Percentiles rank a stretch among this genome's conserved stretches.
Evolutionary conservation across 2,797 vertebrate genomes (phyloP).

Genomic region (Setipinna tenuifilis): DNA sequence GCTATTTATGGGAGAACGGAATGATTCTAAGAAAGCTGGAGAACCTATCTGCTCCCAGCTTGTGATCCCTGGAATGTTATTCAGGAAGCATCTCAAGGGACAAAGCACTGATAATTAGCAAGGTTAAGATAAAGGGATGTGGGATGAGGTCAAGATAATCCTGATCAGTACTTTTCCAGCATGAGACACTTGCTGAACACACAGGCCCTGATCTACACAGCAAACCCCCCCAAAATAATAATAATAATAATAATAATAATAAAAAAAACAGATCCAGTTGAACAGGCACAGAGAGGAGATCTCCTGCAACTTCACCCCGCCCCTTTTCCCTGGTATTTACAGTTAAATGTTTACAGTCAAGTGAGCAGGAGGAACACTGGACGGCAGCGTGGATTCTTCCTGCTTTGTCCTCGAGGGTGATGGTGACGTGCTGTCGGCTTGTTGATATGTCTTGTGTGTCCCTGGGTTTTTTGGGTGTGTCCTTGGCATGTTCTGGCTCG

Average conservation of each 20-base stretch:
- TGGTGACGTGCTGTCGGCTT: slow-evolving; percentile 15
- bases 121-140: background rate
- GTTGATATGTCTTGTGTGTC: background rate
- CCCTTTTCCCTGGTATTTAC: slow-evolving; percentile 7
- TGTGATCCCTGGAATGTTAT: background rate
- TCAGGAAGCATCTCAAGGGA: background rate
- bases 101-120: slow-evolving; percentile 2
- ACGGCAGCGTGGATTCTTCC: background rate
- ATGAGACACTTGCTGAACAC: background rate
- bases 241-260: background rate
- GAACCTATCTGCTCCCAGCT: background rate
- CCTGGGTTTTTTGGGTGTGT: slow-evolving; percentile 30
- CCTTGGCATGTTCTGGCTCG: slow-evolving; percentile 66
- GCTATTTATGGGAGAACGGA: background rate
- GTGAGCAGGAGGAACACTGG: background rate
- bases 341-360: background rate
- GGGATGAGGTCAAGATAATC: background rate
- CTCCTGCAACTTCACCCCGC: background rate
- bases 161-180: background rate
- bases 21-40: slow-evolving; percentile 9
- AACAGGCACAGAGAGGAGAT: slow-evolving; percentile 15
- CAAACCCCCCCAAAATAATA: background rate
- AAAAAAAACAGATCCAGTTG: background rate
- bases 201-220: slow-evolving; percentile 3
- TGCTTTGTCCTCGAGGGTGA: background rate